Conservation (phyloP, 2,797 vertebrate species). For the Hozukius guyotensis region DNA sequence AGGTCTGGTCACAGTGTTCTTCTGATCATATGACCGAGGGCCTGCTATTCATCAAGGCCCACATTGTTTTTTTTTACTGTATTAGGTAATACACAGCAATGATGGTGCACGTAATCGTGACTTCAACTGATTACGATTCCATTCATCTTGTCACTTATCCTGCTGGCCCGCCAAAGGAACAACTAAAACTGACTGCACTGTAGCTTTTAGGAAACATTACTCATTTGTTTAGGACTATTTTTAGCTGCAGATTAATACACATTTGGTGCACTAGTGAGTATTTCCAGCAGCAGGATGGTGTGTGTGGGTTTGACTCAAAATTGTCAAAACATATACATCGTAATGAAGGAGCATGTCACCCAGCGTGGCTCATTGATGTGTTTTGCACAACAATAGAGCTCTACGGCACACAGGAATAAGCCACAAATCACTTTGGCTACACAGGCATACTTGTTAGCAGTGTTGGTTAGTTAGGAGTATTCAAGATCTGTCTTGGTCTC, state of each 20-base stretch:
- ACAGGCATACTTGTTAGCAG: not conserved
- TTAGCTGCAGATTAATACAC: not conserved
- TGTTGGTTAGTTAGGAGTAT: not conserved
- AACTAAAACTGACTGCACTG: not conserved
- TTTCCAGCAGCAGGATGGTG: not conserved
- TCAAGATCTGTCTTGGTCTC: not conserved
- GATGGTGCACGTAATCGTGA: not conserved
- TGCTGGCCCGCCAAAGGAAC: not conserved
- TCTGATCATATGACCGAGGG: conserved; percentile 46
- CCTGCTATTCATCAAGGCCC: conserved; percentile 4
- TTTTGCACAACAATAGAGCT: not conserved
- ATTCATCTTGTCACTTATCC: not conserved
- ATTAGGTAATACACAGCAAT: not conserved
- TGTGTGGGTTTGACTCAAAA: not conserved
- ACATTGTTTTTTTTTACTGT: conserved; percentile 19
- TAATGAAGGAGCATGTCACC: not conserved
- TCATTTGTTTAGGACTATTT: not conserved
- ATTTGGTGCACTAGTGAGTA: not conserved
- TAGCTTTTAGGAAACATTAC: not conserved
- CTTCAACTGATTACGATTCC: not conserved
- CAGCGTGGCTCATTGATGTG: not conserved
- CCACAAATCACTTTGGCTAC: too few relatives aligned
- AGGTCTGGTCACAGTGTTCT: conserved; percentile 41
- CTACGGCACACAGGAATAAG: too few relatives aligned
- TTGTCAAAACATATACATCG: not conserved